These are phyloP conservation scores for Phyllotis vaccarum DNA, from an alignment of 2,797 vertebrate species.

Conservation along the genomic window DNA sequence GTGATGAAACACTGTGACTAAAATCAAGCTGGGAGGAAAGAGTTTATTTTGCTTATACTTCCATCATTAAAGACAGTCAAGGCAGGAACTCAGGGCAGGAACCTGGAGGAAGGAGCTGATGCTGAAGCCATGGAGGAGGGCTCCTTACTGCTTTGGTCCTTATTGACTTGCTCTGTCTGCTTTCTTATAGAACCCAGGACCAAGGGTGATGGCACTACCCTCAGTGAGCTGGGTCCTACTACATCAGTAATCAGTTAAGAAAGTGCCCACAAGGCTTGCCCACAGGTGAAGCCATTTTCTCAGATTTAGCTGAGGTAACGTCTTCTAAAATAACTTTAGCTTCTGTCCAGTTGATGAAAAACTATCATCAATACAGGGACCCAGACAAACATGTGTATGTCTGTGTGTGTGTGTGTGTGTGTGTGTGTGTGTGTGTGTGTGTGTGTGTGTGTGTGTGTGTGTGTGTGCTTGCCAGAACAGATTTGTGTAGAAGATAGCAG, in stretches of 20 bases:
- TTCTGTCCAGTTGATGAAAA: background rate
- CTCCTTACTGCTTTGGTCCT: background rate
- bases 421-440: background rate
- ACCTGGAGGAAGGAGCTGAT: background rate
- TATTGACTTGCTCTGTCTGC: background rate
- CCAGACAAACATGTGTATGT: background rate
- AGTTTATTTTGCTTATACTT: background rate
- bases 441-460: background rate
- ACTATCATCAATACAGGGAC: background rate
- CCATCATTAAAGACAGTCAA: background rate
- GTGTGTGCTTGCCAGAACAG: background rate
- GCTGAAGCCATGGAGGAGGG: background rate
- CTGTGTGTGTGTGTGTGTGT: background rate
- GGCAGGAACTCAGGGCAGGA: background rate
- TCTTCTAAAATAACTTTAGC: background rate
- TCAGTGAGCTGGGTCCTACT: background rate
- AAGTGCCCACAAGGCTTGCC: background rate
- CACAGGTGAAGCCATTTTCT: background rate
- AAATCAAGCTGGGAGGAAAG: background rate
- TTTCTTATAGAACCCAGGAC: background rate
- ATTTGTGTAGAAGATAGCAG: background rate
- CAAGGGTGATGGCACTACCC: background rate
- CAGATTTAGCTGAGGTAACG: background rate
- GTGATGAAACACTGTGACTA: background rate
- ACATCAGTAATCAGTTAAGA: background rate